Evolutionary conservation across 2,888 invertebrate genomes (phyloP).

Genomic region (Drosophila histrio): DNA sequence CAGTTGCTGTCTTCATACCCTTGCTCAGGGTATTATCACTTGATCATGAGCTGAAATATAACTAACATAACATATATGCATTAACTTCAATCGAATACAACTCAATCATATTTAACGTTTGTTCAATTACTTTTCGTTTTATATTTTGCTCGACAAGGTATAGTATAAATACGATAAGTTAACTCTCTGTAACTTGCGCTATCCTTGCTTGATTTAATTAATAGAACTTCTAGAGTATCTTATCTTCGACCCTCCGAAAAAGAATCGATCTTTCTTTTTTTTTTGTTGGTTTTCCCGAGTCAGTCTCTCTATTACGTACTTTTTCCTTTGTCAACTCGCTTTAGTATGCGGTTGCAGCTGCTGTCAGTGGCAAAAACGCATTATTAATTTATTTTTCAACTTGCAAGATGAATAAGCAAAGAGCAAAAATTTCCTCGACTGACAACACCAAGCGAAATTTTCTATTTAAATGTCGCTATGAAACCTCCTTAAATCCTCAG

Average conservation of each 20-base stretch:
- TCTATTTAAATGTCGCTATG: conserved; percentile 64
- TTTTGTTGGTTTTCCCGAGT: conserved; percentile 12
- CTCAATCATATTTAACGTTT: too few relatives aligned
- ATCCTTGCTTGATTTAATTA: not conserved
- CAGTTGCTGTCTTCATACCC: conserved; percentile 4
- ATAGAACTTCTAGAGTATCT: not conserved
- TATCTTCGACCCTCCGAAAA: not conserved
- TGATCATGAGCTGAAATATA: not conserved
- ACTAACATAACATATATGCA: not conserved
- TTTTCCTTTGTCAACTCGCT: conserved; percentile 11
- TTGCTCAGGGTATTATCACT: not conserved
- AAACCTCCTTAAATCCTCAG: not conserved
- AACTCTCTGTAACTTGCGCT: not conserved
- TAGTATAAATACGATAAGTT: too few relatives aligned
- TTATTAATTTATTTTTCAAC: conserved; percentile 80
- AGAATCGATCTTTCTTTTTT: conserved; percentile 4
- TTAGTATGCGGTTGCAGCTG: conserved; percentile 69
- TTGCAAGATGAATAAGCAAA: conserved; percentile 79
- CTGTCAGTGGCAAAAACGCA: conserved; percentile 78
- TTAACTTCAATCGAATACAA: too few relatives aligned
- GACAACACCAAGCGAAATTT: conserved; percentile 50
- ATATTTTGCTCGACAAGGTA: not conserved
- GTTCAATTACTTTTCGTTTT: not conserved
- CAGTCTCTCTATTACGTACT: conserved; percentile 25
- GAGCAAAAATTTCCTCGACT: conserved; percentile 66